Evolutionary conservation across 1,140 invertebrate genomes (phyloP).

Genomic region (Cataglyphis hispanica): DNA sequence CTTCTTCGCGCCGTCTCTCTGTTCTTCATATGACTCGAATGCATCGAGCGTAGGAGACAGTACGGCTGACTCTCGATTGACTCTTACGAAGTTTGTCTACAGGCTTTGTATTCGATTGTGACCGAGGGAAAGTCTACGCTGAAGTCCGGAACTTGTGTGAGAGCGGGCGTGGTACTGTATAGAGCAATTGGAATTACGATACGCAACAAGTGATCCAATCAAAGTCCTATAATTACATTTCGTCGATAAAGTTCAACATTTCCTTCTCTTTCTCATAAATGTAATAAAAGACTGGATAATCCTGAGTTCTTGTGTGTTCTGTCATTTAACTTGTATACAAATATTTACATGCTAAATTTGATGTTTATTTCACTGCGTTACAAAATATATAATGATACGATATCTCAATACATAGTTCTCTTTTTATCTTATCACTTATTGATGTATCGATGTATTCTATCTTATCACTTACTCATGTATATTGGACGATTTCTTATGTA

Average conservation of each 20-base stretch:
- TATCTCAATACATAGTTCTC: not conserved
- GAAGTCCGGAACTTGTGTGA: constrained; percentile 18
- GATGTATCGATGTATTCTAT: too few species aligned
- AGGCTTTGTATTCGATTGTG: not conserved
- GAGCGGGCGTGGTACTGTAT: not conserved
- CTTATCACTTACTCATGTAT: not conserved
- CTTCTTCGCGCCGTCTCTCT: not conserved
- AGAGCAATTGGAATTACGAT: not conserved
- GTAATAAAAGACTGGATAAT: not conserved
- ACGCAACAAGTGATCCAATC: constrained; percentile 26
- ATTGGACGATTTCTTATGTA: not conserved
- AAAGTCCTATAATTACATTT: constrained; percentile 11
- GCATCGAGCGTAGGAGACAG: not conserved
- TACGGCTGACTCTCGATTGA: constrained; percentile 22
- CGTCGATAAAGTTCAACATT: not conserved
- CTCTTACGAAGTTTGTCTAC: not conserved
- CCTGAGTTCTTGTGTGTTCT: not conserved
- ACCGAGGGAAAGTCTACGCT: constrained; percentile 18
- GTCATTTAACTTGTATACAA: not conserved
- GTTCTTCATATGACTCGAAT: not conserved
- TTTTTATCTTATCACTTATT: not conserved
- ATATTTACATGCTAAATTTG: not conserved
- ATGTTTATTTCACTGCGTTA: not conserved
- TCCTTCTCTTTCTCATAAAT: not conserved
- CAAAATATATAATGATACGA: not conserved